Evolutionary conservation across 2,888 invertebrate species (phyloP).

Genomic region (Clostera curtula): DNA sequence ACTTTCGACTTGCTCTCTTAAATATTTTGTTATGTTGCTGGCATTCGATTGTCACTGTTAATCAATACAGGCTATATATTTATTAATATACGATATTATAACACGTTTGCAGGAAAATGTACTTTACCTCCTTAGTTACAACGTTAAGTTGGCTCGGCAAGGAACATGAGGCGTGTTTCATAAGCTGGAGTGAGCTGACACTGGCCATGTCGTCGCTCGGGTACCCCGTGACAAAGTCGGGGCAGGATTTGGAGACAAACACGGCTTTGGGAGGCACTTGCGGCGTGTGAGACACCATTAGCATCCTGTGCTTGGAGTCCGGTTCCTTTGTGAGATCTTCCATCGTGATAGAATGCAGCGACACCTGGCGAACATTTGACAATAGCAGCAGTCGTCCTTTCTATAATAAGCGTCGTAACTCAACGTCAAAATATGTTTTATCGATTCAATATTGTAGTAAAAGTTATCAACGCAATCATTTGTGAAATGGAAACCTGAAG

Average conservation of each 20-base stretch:
- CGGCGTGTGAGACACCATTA: conserved; percentile 83
- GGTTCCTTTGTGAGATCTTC: conserved; percentile 89
- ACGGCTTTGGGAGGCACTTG: conserved; percentile 61
- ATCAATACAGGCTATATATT: too few species aligned
- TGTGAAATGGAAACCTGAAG: conserved; percentile 74
- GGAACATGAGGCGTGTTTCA: conserved; percentile 27
- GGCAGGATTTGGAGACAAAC: conserved; percentile 87
- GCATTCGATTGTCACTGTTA: too few species aligned
- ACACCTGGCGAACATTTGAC: conserved; percentile 72
- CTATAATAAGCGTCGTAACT: too few species aligned
- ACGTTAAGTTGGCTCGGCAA: conserved; percentile 44
- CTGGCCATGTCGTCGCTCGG: conserved; percentile 19
- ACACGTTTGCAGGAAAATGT: too few species aligned
- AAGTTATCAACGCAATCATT: too few species aligned
- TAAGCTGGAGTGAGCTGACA: conserved; percentile 17
- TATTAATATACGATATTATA: too few species aligned
- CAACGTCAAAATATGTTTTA: too few species aligned
- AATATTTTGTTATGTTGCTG: too few species aligned
- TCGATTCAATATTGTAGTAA: too few species aligned
- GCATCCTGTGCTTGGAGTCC: conserved; percentile 86
- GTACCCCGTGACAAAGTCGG: conserved; percentile 73
- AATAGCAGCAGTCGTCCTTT: too few species aligned
- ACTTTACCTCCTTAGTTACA: conserved; percentile 32
- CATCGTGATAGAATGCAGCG: conserved; percentile 90
- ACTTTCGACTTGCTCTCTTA: too few species aligned